A percentile compares a stretch with the other conserved stretches of the same genome.
Conservation (phyloP, 1,140 invertebrate genomes). For the Asobara japonica region DNA sequence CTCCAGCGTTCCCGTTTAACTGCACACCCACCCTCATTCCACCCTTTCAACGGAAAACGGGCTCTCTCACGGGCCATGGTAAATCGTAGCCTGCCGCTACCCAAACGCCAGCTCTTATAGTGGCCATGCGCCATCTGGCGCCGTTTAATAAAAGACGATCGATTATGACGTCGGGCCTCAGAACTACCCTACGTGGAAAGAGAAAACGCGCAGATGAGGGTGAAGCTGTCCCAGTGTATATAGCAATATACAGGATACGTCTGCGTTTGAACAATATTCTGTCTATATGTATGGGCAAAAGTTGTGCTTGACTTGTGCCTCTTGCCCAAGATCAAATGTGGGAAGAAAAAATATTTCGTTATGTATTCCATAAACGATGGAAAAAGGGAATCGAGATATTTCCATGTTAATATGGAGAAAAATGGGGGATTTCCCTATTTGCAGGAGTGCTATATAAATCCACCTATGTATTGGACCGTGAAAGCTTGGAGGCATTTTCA, state of each 20-base stretch:
- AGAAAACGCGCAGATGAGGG: slow-evolving; percentile 14
- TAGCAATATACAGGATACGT: neutral
- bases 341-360: slow-evolving; percentile 39
- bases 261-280: neutral
- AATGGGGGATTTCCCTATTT: slow-evolving; percentile 19
- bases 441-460: neutral
- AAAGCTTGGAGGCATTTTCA: too few species aligned
- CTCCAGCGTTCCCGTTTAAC: slow-evolving; percentile 46
- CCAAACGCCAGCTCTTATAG: neutral
- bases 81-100: slow-evolving; percentile 26
- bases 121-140: slow-evolving; percentile 61
- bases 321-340: slow-evolving; percentile 38
- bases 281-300: neutral
- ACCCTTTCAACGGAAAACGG: slow-evolving; percentile 37
- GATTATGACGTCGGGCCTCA: slow-evolving; percentile 67
- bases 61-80: slow-evolving; percentile 30
- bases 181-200: slow-evolving; percentile 47
- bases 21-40: slow-evolving; percentile 39
- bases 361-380: slow-evolving; percentile 29
- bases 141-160: slow-evolving; percentile 69
- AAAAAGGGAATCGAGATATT: slow-evolving; percentile 48
- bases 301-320: neutral
- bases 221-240: neutral
- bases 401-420: slow-evolving; percentile 45
- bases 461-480: too few species aligned